Evolutionary conservation across 2,797 vertebrate genomes (phyloP).

Genomic region (Chiloscyllium punctatum): DNA sequence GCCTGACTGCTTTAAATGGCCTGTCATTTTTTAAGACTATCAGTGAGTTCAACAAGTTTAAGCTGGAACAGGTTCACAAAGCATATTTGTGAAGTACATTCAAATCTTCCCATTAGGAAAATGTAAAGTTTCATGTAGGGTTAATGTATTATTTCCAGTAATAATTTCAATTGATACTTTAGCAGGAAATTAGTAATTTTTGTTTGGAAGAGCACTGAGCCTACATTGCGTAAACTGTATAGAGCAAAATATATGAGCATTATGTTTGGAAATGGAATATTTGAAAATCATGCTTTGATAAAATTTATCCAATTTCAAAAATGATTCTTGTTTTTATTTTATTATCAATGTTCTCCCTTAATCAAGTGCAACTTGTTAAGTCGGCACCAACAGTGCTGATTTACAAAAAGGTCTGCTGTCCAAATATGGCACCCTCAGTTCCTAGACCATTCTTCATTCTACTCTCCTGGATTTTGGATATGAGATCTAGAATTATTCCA

Average conservation of each 20-base stretch:
- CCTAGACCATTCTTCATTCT: too few species aligned
- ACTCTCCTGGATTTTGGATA: too few species aligned
- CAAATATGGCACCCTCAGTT: too few species aligned
- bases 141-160: background rate
- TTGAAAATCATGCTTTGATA: background rate
- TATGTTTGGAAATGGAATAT: background rate
- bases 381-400: too few species aligned
- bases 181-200: background rate
- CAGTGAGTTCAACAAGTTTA: slow-evolving; percentile 30
- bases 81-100: background rate
- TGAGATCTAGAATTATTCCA: too few species aligned
- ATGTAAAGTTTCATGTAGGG: background rate
- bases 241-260: background rate
- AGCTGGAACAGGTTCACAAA: background rate
- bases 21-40: background rate
- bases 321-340: background rate
- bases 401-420: too few species aligned
- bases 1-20: background rate
- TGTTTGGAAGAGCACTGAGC: background rate
- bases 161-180: background rate
- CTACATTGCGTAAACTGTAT: background rate
- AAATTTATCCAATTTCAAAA: background rate
- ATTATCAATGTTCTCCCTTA: background rate
- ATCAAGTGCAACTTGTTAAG: background rate
- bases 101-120: background rate